Evolutionary conservation across 2,797 vertebrate species (phyloP).

Genomic region (Podarcis lilfordi): DNA sequence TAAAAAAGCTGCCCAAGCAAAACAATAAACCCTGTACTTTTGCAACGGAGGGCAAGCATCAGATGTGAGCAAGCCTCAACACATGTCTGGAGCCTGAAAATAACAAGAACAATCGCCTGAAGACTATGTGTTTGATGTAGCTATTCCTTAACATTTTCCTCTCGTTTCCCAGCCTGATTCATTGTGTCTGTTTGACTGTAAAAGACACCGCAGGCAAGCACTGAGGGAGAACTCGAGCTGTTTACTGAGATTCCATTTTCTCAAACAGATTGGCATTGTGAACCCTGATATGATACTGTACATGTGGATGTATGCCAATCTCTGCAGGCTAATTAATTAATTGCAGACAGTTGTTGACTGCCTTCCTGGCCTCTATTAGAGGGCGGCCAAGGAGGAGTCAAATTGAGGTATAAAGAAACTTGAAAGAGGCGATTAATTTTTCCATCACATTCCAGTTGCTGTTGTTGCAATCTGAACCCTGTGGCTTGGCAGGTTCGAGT

Average conservation of each 20-base stretch:
- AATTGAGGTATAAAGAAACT: slow-evolving; percentile 37
- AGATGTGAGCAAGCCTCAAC: not conserved
- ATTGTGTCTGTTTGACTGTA: not conserved
- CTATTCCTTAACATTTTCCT: not conserved
- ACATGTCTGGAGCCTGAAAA: not conserved
- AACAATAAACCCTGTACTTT: not conserved
- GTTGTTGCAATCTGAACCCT: slow-evolving; percentile 15
- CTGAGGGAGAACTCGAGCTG: not conserved
- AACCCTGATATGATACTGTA: not conserved
- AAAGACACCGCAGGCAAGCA: not conserved
- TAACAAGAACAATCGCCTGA: not conserved
- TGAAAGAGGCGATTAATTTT: not conserved
- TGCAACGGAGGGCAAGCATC: not conserved
- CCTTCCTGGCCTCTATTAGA: slow-evolving; percentile 41
- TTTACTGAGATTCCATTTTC: not conserved
- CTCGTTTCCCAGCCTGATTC: not conserved
- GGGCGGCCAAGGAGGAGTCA: slow-evolving; percentile 51
- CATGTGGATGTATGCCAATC: not conserved
- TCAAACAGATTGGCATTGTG: not conserved
- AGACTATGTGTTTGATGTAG: not conserved
- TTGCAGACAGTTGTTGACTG: slow-evolving; percentile 7
- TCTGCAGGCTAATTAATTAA: not conserved
- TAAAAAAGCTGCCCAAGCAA: not conserved
- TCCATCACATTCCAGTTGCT: not conserved
- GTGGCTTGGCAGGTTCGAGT: slow-evolving; percentile 19